phyloP scores from a whole-genome alignment of 1,140 invertebrate species.

The Saccostrea echinata region DNA sequence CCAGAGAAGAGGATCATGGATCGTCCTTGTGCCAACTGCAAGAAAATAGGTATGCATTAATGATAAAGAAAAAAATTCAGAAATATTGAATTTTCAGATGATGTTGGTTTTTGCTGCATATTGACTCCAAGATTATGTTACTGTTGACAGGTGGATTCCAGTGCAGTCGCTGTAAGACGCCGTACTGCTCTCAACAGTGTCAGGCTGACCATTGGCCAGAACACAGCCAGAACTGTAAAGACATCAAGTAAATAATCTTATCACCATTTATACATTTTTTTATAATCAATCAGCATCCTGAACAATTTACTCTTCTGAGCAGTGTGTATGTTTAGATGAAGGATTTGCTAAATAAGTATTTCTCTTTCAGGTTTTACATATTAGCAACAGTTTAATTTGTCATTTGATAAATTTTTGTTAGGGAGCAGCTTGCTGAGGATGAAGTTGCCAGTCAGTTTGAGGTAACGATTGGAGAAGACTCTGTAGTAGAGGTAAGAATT shows the following conservation, averaged over 20 bases:
- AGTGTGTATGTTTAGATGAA: too few species aligned
- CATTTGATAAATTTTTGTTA: slow-evolving; percentile 15
- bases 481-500: background rate
- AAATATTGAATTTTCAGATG: too few species aligned
- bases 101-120: too few species aligned
- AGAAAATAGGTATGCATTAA: background rate
- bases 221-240: slow-evolving; percentile 35
- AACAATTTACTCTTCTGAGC: too few species aligned
- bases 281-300: too few species aligned
- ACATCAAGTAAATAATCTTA: background rate
- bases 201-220: slow-evolving; percentile 48
- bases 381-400: background rate
- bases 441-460: slow-evolving; percentile 50
- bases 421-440: background rate
- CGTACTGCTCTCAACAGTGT: slow-evolving; percentile 49
- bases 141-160: slow-evolving; percentile 38
- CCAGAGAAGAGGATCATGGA: background rate
- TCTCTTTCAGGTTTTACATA: too few species aligned
- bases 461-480: slow-evolving; percentile 39
- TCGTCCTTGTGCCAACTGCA: background rate
- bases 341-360: too few species aligned
- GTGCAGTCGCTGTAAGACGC: slow-evolving; percentile 55
- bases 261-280: too few species aligned
- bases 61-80: background rate
- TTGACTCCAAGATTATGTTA: background rate